Evolutionary conservation across 2,797 vertebrate genomes (phyloP).

Genomic region (Oryzias sinensis): DNA sequence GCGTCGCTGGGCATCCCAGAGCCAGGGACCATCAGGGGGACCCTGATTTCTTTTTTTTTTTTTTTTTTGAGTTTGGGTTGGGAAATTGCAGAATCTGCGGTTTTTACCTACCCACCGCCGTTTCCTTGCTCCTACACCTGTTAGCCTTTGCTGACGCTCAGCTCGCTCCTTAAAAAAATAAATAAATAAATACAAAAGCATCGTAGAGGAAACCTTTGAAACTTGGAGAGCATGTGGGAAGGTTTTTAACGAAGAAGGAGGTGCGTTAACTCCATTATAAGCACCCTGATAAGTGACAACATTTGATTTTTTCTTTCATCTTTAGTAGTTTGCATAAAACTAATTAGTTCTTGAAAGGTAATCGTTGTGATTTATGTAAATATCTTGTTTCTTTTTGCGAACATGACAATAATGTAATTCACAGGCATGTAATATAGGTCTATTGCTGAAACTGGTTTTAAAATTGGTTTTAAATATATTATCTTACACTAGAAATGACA

Average conservation of each 20-base stretch:
- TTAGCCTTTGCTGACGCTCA: constrained; percentile 40
- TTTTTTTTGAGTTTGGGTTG: constrained; percentile 79
- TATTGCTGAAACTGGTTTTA: constrained; percentile 23
- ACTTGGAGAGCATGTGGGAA: constrained; percentile 81
- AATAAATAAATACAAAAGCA: constrained; percentile 32
- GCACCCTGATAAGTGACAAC: constrained; percentile 93
- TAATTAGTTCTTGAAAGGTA: constrained; percentile 99
- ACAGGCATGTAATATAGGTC: constrained; percentile 11
- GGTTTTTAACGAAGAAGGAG: constrained; percentile 96
- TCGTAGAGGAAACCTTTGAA: constrained; percentile 47
- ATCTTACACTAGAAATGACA: no score
- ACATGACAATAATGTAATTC: constrained; percentile 23
- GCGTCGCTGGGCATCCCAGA: constrained; percentile 88
- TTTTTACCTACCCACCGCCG: constrained; percentile 47
- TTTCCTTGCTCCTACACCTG: constrained; percentile 49
- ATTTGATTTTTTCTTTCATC: constrained; percentile 93
- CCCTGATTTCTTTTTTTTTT: constrained; percentile 76
- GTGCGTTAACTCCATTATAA: constrained; percentile 84
- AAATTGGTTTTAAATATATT: no score
- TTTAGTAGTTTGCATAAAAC: constrained; percentile 99
- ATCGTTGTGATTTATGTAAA: constrained; percentile 76
- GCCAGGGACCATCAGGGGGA: constrained; percentile 88
- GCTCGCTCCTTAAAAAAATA: constrained; percentile 10
- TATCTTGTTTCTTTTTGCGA: constrained; percentile 48
- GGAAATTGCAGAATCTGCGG: constrained; percentile 18